phyloP scores from a whole-genome alignment of 1,140 invertebrate species.

The Periplaneta americana region DNA sequence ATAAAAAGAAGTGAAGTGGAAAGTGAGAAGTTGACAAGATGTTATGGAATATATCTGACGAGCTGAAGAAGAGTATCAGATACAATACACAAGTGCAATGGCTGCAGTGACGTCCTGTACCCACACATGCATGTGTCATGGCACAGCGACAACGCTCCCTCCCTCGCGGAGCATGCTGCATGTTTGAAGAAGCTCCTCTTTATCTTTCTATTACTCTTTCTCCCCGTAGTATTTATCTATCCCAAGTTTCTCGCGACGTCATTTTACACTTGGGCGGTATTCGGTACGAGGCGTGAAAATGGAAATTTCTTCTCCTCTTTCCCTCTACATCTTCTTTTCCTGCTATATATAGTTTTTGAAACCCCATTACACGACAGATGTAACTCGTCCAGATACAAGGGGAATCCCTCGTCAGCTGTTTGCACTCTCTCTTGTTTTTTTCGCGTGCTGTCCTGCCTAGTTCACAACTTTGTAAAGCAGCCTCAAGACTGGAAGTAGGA shows the following conservation, averaged over 20 bases:
- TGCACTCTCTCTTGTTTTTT: not conserved
- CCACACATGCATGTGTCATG: too few relatives aligned
- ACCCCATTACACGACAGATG: not conserved
- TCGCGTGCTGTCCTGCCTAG: not conserved
- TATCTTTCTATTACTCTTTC: not conserved
- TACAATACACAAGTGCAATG: too few relatives aligned
- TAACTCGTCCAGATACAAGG: not conserved
- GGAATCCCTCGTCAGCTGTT: not conserved
- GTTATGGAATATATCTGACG: too few relatives aligned
- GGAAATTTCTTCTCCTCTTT: not conserved
- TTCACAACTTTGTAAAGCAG: not conserved
- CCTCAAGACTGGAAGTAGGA: not conserved
- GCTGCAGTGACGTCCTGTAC: too few relatives aligned
- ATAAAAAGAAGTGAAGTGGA: too few relatives aligned
- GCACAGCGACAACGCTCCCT: too few relatives aligned
- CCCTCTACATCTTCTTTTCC: not conserved
- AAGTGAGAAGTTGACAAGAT: too few relatives aligned
- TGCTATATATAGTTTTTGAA: not conserved
- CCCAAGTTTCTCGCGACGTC: not conserved
- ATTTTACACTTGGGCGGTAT: not conserved
- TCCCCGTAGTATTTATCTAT: not conserved
- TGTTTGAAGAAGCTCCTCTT: too few relatives aligned
- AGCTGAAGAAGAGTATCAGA: too few relatives aligned
- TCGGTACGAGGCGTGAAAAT: not conserved
- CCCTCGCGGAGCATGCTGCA: too few relatives aligned